A percentile compares a stretch with the other conserved stretches of the same genome.
Evolutionary conservation across 2,797 vertebrate species (phyloP).

Genomic region (Bothrops alternatus): DNA sequence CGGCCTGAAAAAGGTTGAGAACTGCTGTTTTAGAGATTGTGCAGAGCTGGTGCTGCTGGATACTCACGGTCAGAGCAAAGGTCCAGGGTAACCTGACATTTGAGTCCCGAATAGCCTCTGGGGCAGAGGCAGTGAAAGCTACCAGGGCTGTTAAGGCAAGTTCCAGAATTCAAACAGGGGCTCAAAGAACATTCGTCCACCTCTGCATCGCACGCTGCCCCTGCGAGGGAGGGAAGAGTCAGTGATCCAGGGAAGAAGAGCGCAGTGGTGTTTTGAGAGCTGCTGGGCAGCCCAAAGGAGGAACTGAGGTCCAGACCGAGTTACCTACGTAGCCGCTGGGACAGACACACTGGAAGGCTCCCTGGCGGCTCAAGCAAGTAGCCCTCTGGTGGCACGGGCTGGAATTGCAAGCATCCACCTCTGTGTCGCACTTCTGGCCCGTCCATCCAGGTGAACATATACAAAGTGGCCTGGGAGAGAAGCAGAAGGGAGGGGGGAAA

Average conservation of each 20-base stretch:
- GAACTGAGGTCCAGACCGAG: background rate
- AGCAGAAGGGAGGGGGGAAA: background rate
- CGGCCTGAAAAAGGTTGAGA: too few relatives aligned
- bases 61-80: slow-evolving; percentile 47
- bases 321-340: slow-evolving; percentile 65
- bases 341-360: slow-evolving; percentile 65
- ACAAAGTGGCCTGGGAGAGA: slow-evolving; percentile 48
- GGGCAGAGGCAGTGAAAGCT: slow-evolving; percentile 67
- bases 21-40: background rate
- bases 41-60: background rate
- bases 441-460: slow-evolving; percentile 65
- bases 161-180: slow-evolving; percentile 58
- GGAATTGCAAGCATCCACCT: slow-evolving; percentile 61
- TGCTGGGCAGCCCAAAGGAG: background rate
- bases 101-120: slow-evolving; percentile 48
- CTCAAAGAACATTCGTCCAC: slow-evolving; percentile 59
- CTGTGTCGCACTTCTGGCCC: slow-evolving; percentile 49
- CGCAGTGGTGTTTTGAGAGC: background rate
- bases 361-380: slow-evolving; percentile 61
- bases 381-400: slow-evolving; percentile 65
- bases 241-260: background rate
- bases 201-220: slow-evolving; percentile 56
- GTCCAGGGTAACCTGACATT: slow-evolving; percentile 45
- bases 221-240: slow-evolving; percentile 6
- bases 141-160: slow-evolving; percentile 63